Base-by-base conservation (phyloP, 2,888 invertebrate species). In the Eupithecia vulgata region DNA sequence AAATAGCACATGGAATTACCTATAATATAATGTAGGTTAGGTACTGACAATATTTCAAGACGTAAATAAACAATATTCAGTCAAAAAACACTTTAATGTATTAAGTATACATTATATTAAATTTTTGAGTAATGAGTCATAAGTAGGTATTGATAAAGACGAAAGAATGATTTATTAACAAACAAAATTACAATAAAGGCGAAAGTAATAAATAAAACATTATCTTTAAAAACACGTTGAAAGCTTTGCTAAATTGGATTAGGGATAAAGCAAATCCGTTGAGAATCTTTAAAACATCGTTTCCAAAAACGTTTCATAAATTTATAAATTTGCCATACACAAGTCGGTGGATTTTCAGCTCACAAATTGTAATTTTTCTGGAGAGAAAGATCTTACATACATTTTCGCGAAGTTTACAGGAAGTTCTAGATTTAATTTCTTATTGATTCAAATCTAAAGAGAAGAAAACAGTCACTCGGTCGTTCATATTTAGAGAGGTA, bases 271-370 rank as follows among this genome's bases (percentile, higher is more conserved):
- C 62, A 35, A 40, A 65, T 65, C 65, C 25, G 15, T 30, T 68
- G 61, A 62, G 35, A 69, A 45, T 34, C n/a, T 64, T 64, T 64
- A 34, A 64, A 64, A 64, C 62, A 64, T 57, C 35, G 37, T 64
- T 61, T 64, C 62, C 17, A 64, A 64, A 61, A 64, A 64, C n/a
- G 12, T 35, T 64, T 64, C n/a, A n/a, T 30, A 37, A 64, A 35
- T 57, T 25, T 21, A 52, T 21, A 45, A 45, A 52, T 52, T 57
- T 25, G 25, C 57, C 12, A 57, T 57, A 25, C 25, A 25, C 21
- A 25, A 57, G 57, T 25, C 25, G 57, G 12, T 25, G 57, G 52
- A 52, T 21, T 52, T 52, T 52, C 52, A 52, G 21, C 1, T 52
- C 21, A 21, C 21, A 12, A 21, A 52, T 52, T 21, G 21, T 52